Base-by-base conservation (phyloP, 2,888 invertebrate species). In the Ischnus inquisitorius region DNA sequence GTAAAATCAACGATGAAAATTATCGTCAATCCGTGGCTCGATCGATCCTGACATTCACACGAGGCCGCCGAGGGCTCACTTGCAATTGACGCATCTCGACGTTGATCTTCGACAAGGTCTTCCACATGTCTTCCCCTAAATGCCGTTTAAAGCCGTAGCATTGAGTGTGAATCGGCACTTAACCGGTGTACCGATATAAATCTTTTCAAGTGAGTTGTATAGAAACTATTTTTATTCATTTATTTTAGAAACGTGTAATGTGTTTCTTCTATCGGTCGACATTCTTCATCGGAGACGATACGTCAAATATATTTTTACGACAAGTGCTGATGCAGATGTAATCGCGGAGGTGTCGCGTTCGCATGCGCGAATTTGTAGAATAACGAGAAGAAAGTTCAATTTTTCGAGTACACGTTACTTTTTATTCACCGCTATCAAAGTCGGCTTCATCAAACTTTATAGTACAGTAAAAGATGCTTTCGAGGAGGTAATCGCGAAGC, bases 1-100 rank as follows among this genome's bases (percentile, higher is more conserved):
- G 57, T 54, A 43, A 69, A 69, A 79, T 69, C 19, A 51, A 19
- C 57, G 74, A 75, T 74, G 67, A 16, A 75, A 79, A 82, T 84
- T 75, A 82, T 84, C 74, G 76, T 68, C 79, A 41, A 69, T 54
- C 54, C 16, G 74, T 22, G 28, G 39, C 64, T 16, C 28, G 54
- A 80, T 80, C 65, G 83, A 77, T 77, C 72, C 22, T 83, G 79
- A 85, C 79, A 12, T 68, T 74, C 16, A 43, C 28, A 22, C 19
- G 22, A 64, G 57, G 65, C 57, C 57, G 48, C 60, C 14, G 8
- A 57, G 28, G 57, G 69, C 57, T 65, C 46, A 57, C 34, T 71
- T 43, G 14, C 67, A 39, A 71, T 79, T 71, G 65, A 76, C 19
- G 28, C 64, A 57, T 65, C 46, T 25, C 19, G 75, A 76, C 64